Base-by-base conservation (phyloP, 2,888 invertebrate species). In the Hipparchia semele region DNA sequence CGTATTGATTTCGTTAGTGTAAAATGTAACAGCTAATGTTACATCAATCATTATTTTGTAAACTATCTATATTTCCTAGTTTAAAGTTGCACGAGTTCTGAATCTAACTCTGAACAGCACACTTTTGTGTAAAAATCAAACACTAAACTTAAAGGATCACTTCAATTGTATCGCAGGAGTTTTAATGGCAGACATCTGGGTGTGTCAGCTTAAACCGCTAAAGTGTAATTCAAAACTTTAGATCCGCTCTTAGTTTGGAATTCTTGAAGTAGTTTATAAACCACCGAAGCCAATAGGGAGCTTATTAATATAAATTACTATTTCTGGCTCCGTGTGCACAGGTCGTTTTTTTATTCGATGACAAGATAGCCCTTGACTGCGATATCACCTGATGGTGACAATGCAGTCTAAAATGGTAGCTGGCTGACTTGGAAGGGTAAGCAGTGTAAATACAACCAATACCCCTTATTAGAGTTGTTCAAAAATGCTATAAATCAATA, bases 111-210 rank as follows among this genome's bases (percentile, higher is more conserved):
- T 8, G 49, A 49, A 56, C 56, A 23, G 13, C 13, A 13, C 13
- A 58, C 23, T 58, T 58, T 23, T 13, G 58, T 3, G 23, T 39
- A 58, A 13, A 58, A 23, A 58, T 58, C 58, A 58, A 58, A 56
- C n/a, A 56, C 56, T 56, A 58, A 58, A 58, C 58, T 58, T 23
- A 58, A 58, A 13, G 58, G 13, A 58, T 58, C 58, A 8, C 60
- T 73, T 49, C 51, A 53, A 53, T 69, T 69, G 64, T 69, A 70
- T 53, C 54, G 70, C 62, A 39, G 59, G 60, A 70, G 67, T 70
- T 72, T 59, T 68, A 74, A 71, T 58, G 58, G 51, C 71, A 56
- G 70, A 23, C 70, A 23, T 58, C n/a, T 23, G 23, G 56, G 64
- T 45, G 56, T 70, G 51, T 49, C 64, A 39, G 53, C 53, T 53